phyloP scores from a whole-genome alignment of 2,113 vertebrate species.

The Rattus norvegicus region GRCr8 NC_086022.1:68200501-68201000 shows the following conservation, averaged over 20 bases:
- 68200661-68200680: constrained; percentile 85
- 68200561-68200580: constrained; percentile 54
- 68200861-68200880: constrained; percentile 80
- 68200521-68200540: constrained; percentile 58
- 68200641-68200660: constrained; percentile 83
- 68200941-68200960: constrained; percentile 69
- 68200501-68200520: constrained; percentile 54
- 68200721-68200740: constrained; percentile 83
- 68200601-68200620: constrained; percentile 68
- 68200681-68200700: constrained; percentile 85
- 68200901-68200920: constrained; percentile 83
- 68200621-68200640: constrained; percentile 79
- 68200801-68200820: constrained; percentile 86
- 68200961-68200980: constrained; percentile 22
- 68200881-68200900: constrained; percentile 83
- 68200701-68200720: constrained; percentile 74
- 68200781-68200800: constrained; percentile 90
- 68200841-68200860: constrained; percentile 85
- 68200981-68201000: constrained; percentile 80
- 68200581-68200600: constrained; percentile 29
- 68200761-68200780: constrained; percentile 84
- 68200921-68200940: constrained; percentile 78
- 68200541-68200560: constrained; percentile 78
- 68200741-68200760: constrained; percentile 83
- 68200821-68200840: constrained; percentile 79